Evolutionary conservation across 2,888 invertebrate species (phyloP), one percentile per base, ranked within the genome.

Genomic region (Minunthozetes semirufus): DNA sequence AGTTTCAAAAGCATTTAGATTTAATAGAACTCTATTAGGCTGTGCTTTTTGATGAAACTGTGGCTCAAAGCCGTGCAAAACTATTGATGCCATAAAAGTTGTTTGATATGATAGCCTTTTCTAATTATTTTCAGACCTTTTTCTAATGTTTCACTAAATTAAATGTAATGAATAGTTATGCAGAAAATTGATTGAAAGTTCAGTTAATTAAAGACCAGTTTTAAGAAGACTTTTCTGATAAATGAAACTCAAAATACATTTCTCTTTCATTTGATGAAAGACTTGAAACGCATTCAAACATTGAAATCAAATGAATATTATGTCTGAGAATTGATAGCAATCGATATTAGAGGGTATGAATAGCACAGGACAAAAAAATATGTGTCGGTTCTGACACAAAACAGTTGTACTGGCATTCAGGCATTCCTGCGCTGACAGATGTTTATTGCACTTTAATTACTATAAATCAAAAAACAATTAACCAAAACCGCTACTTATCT

Each of bases 1-100:
- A 63, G 27, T 56, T 56, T 56, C 56, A 56, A 56, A 56, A 15
- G n/a, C n/a, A 22, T 56, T 56, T 50, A 50, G 42, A 42, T 50
- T 50, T 8, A 50, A 50, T 50, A 50, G n/a, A 50, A 50, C 17
- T 50, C 50, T 50, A 50, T n/a, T 50, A 50, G 56, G 56, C n/a
- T 56, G 50, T 56, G 56, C 56, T 56, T 56, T 33, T 56, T 56
- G 25, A 22, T 56, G 22, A 19, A 13, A 56, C 22, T 25, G 0
- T 22, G 42, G 42, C 42, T 42, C 42, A 42, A 42, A 42, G 5
- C 42, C 13, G 42, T 42, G 42, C 42, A 42, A 33, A 56, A 22
- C 22, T 13, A 56, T 11, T 22, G 56, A 19, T 56, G 56, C 25
- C 25, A 22, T 56, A 56, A 56, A 22, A 56, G 56, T 25, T 56